Evolutionary conservation across 2,888 invertebrate genomes (phyloP).

Genomic region (Tenthredo distinguenda): DNA sequence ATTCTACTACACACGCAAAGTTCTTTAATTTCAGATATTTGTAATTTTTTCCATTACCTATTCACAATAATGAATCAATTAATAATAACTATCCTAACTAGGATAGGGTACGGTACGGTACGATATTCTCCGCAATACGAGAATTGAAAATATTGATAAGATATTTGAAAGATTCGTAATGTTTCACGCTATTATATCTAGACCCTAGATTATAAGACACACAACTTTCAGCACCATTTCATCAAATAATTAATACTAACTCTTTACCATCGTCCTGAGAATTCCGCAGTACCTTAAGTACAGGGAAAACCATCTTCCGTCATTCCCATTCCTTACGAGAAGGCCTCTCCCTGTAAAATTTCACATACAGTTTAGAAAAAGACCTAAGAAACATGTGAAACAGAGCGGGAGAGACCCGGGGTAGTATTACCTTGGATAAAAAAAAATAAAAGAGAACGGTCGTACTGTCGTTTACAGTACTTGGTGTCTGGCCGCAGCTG

Average conservation of each 20-base stretch:
- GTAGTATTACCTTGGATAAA: background rate
- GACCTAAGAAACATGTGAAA: background rate
- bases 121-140: background rate
- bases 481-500: conserved; percentile 77
- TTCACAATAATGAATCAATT: background rate
- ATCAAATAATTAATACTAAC: conserved; percentile 36
- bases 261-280: background rate
- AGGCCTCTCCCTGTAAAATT: background rate
- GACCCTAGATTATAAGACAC: conserved; percentile 22
- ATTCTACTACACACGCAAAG: background rate
- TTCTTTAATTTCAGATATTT: background rate
- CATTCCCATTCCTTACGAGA: background rate
- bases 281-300: background rate
- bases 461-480: conserved; percentile 74
- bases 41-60: background rate
- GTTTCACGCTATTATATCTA: conserved; percentile 56
- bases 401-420: background rate
- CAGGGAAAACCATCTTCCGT: background rate
- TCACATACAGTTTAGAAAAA: background rate
- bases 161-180: conserved; percentile 75
- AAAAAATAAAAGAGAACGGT: background rate
- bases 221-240: conserved; percentile 3
- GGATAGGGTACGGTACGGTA: background rate
- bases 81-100: background rate
- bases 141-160: background rate